phyloP scores from a whole-genome alignment of 2,797 vertebrate genomes.

The Furcifer pardalis region DNA sequence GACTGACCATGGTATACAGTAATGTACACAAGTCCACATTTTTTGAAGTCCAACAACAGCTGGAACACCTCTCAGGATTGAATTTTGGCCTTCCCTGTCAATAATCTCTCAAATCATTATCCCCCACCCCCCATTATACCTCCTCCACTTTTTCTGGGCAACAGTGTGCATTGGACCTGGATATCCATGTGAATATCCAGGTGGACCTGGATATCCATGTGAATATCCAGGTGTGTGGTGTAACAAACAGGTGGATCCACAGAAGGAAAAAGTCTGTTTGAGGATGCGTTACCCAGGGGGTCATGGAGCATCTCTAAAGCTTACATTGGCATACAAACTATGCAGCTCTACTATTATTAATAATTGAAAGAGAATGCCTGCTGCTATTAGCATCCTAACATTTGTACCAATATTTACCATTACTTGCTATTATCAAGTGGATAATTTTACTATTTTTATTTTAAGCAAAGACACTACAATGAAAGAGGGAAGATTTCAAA shows the following conservation, averaged over 20 bases:
- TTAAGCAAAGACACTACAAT: constrained; percentile 62
- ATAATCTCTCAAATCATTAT: too few relatives aligned
- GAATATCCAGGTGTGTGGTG: not conserved
- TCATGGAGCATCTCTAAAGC: not conserved
- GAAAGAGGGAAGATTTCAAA: constrained; percentile 54
- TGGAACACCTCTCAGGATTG: too few relatives aligned
- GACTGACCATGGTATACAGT: too few relatives aligned
- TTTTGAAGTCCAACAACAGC: too few relatives aligned
- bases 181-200: not conserved
- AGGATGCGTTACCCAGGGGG: not conserved
- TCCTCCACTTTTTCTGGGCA: not conserved
- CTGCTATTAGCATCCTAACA: constrained; percentile 28
- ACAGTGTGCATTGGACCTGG: not conserved
- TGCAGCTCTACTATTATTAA: not conserved
- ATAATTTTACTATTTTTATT: constrained; percentile 38
- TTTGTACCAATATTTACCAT: constrained; percentile 28
- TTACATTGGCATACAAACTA: not conserved
- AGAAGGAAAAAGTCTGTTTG: not conserved
- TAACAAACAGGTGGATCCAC: not conserved
- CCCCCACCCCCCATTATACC: not conserved
- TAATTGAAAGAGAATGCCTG: constrained; percentile 49
- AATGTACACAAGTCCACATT: too few relatives aligned
- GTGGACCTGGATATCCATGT: too few relatives aligned
- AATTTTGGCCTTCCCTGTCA: too few relatives aligned
- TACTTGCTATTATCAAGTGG: constrained; percentile 31